phyloP scores from a whole-genome alignment of 2,888 invertebrate genomes.

The Netelia fuscicornis region DNA sequence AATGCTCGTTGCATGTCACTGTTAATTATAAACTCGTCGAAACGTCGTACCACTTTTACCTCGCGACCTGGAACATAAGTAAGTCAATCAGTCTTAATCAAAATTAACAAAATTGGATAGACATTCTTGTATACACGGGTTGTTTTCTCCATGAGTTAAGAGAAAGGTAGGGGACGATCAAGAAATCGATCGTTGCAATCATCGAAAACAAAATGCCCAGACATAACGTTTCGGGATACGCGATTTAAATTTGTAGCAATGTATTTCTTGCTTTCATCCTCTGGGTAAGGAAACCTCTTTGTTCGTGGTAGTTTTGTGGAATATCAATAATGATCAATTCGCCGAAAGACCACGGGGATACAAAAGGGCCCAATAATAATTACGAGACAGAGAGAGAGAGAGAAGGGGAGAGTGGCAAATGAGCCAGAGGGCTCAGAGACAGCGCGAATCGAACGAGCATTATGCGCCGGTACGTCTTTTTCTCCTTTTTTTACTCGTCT shows the following conservation, averaged over 20 bases:
- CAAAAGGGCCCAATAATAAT: slow-evolving; percentile 57
- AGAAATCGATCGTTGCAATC: no score
- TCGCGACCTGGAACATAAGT: neutral
- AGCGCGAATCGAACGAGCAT: slow-evolving; percentile 61
- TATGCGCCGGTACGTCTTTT: slow-evolving; percentile 35
- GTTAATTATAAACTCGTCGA: neutral
- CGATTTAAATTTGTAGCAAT: neutral
- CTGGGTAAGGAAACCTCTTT: neutral
- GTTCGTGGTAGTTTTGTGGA: slow-evolving; percentile 10
- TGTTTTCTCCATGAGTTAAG: no score
- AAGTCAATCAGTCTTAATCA: neutral
- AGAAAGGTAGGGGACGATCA: no score
- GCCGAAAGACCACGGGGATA: slow-evolving; percentile 4
- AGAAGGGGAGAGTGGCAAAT: slow-evolving; percentile 37
- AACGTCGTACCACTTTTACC: neutral
- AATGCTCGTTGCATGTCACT: no score
- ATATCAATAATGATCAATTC: slow-evolving; percentile 48
- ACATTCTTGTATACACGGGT: no score
- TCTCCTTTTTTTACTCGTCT: slow-evolving; percentile 42
- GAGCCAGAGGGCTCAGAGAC: slow-evolving; percentile 58
- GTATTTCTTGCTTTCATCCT: neutral
- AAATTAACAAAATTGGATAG: neutral
- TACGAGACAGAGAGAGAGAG: slow-evolving; percentile 31
- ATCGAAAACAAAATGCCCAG: no score
- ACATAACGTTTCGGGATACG: neutral